Evolutionary conservation across 2,113 vertebrate genomes (phyloP), one percentile per base, ranked within the genome.

Genomic region (Catharus bicknelli): DNA sequence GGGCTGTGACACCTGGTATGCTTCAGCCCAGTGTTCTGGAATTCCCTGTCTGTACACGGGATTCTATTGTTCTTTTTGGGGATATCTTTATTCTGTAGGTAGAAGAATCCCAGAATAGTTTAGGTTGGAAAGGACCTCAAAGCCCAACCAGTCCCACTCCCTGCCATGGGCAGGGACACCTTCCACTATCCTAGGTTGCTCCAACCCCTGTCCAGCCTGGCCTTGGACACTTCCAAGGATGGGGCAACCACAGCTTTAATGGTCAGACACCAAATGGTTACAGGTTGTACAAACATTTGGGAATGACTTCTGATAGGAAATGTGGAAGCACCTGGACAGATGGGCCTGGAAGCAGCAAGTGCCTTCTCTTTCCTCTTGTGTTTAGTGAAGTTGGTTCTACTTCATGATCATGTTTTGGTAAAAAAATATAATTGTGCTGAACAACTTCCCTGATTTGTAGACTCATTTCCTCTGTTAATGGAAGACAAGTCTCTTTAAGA

Each of bases 121-220:
- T 88, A 27, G 7, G 16, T 32, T 53, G 53, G 38, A 11, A 67
- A 11, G 27, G 16, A 25, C 38, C 23, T 45, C 6, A 4, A 45
- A 74, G 2, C 13, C 2, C 23, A 45, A 18, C 27, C 20, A 5
- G 2, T 43, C 0, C 23, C 16, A 53, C 3, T 23, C 27, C 53
- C 27, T 67, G n/a, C 16, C 53, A 10, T n/a, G 23, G 54, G 61
- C 45, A 45, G 32, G 38, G 62, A 61, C 63, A 42, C 40, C 16
- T 75, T 3, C n/a, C 25, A 40, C 25, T 15, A 0, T 3, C n/a
- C n/a, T 54, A 68, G 54, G 29, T 0, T 30, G 29, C 38, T 75
- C 47, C 61, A 21, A 26, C 2, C 38, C 29, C 54, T 1, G 2
- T 8, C 45, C 68, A 66, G 3, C 32, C 32, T 66, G n/a, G 47